phyloP scores from a whole-genome alignment of 1,140 invertebrate species.

The Proctacanthus coquilletti region DNA sequence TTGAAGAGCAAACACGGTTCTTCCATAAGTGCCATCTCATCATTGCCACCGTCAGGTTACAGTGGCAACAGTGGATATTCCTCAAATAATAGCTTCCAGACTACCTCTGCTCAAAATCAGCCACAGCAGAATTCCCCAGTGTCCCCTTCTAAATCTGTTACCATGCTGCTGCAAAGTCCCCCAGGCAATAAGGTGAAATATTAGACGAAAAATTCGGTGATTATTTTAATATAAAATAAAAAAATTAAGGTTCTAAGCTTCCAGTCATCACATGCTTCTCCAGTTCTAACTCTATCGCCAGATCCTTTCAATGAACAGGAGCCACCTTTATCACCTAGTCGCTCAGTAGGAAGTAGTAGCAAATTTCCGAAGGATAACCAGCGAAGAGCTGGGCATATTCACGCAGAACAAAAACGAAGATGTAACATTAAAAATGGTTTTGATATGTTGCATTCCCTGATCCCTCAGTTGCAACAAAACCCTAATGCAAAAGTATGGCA shows the following conservation, averaged over 20 bases:
- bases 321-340: conserved; percentile 32
- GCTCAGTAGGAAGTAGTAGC: conserved; percentile 23
- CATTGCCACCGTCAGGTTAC: too few species aligned
- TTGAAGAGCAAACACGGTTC: conserved; percentile 9
- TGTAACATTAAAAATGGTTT: conserved; percentile 97
- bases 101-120: too few species aligned
- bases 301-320: conserved; percentile 28
- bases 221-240: conserved; percentile 3
- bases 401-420: conserved; percentile 93
- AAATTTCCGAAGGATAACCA: conserved; percentile 30
- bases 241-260: conserved; percentile 9
- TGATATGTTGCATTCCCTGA: conserved; percentile 83
- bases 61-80: too few species aligned
- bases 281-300: conserved; percentile 18
- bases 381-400: conserved; percentile 73
- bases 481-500: conserved; percentile 69
- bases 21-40: conserved; percentile 21
- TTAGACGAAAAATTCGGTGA: too few species aligned
- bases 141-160: too few species aligned
- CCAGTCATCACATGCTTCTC: conserved; percentile 5
- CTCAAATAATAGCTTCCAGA: too few species aligned
- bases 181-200: conserved; percentile 17
- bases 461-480: conserved; percentile 81
- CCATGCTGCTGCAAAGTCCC: conserved; percentile 22
- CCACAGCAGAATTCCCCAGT: too few species aligned